A percentile compares a stretch with the other conserved stretches of the same genome.
Conservation (phyloP, 2,797 vertebrate genomes). For the Euthynnus affinis region DNA sequence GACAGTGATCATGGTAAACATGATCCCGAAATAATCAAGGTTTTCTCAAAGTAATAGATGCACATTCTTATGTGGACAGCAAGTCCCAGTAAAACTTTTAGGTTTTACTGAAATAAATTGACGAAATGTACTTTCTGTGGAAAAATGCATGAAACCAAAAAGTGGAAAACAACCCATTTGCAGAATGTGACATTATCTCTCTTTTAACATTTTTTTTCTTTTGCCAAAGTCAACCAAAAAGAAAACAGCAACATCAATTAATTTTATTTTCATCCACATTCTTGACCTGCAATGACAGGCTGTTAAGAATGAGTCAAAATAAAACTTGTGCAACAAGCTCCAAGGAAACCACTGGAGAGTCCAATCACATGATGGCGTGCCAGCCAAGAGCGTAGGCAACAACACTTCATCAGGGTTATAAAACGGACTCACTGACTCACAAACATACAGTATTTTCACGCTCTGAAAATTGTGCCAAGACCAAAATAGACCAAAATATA, state of each 20-base stretch:
- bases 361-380: constrained; percentile 4
- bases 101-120: not conserved
- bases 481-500: constrained; percentile 37
- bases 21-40: not conserved
- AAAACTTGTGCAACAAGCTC: constrained; percentile 3
- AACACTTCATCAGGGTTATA: constrained; percentile 18
- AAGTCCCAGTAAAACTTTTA: not conserved
- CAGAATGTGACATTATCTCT: not conserved
- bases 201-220: not conserved
- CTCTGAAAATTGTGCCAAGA: constrained; percentile 22
- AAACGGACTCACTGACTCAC: constrained; percentile 18
- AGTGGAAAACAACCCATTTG: not conserved
- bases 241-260: not conserved
- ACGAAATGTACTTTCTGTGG: not conserved
- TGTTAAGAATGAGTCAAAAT: constrained; percentile 18
- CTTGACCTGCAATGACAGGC: constrained; percentile 23
- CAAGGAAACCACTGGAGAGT: not conserved
- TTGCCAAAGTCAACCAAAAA: not conserved
- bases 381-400: constrained; percentile 26
- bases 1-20: too few species aligned
- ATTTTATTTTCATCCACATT: constrained; percentile 10
- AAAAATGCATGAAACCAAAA: not conserved
- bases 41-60: not conserved
- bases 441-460: constrained; percentile 33
- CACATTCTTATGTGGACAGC: not conserved